phyloP scores from a whole-genome alignment of 2,113 vertebrate species.

The Gorsachius goisagi region DNA sequence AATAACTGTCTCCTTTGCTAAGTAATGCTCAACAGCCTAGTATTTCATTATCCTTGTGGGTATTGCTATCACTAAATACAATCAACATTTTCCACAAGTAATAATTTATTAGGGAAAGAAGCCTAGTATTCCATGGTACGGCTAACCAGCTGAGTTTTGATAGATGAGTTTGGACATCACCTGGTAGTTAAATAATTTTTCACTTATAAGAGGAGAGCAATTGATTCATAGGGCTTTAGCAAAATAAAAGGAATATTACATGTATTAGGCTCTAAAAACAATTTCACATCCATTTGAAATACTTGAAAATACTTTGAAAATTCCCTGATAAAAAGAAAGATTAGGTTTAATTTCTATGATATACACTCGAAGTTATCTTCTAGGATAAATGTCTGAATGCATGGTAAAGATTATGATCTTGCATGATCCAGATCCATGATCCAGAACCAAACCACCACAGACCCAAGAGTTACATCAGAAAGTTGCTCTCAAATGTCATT shows the following conservation, averaged over 20 bases:
- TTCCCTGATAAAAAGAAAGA: not conserved
- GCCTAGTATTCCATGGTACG: not conserved
- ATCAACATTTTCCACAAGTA: conserved; percentile 19
- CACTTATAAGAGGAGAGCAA: conserved; percentile 2
- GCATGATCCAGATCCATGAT: no score
- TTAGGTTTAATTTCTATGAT: not conserved
- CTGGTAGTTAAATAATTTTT: conserved; percentile 16
- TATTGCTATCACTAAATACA: conserved; percentile 4
- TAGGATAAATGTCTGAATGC: not conserved
- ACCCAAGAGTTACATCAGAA: not conserved
- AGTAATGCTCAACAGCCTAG: not conserved
- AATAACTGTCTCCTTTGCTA: not conserved
- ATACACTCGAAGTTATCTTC: not conserved
- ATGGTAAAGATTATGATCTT: not conserved
- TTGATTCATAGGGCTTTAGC: not conserved
- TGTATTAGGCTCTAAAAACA: not conserved
- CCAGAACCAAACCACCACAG: not conserved
- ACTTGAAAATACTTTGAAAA: not conserved
- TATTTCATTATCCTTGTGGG: not conserved
- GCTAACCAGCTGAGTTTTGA: conserved; percentile 20
- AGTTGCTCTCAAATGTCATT: not conserved
- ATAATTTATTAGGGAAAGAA: conserved; percentile 15
- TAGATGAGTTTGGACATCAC: conserved; percentile 15
- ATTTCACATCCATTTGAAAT: not conserved
- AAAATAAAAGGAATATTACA: not conserved